Evolutionary conservation across 2,113 vertebrate species (phyloP).

Genomic region (Chaenocephalus aceratus): DNA sequence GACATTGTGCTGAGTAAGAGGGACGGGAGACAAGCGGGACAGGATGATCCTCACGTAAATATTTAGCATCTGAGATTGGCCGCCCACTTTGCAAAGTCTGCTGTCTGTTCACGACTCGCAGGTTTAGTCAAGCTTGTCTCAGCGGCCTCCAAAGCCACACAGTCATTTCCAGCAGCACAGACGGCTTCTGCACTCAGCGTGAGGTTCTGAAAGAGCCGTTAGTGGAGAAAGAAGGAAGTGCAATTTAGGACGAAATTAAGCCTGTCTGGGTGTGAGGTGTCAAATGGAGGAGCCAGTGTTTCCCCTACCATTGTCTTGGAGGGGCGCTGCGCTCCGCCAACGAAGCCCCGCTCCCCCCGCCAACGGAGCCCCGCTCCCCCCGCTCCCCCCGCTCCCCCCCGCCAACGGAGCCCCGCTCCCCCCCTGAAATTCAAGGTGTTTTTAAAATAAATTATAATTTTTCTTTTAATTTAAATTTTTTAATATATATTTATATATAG

Average conservation of each 20-base stretch:
- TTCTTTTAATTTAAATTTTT: too few relatives aligned
- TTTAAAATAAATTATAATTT: too few relatives aligned
- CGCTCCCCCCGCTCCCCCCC: too few relatives aligned
- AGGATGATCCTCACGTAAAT: conserved; percentile 44
- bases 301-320: too few relatives aligned
- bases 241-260: conserved; percentile 23
- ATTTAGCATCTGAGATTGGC: conserved; percentile 37
- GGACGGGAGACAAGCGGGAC: conserved; percentile 4
- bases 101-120: conserved; percentile 10
- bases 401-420: too few relatives aligned
- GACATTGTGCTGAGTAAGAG: conserved; percentile 10
- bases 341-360: too few relatives aligned
- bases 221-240: conserved; percentile 13
- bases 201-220: conserved; percentile 35
- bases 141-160: background rate
- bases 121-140: conserved; percentile 22
- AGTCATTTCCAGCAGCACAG: conserved; percentile 26
- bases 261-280: conserved; percentile 1
- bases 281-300: background rate
- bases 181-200: conserved; percentile 35
- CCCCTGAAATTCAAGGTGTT: too few relatives aligned
- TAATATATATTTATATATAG: too few relatives aligned
- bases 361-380: too few relatives aligned
- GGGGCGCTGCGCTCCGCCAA: too few relatives aligned
- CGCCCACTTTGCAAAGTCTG: conserved; percentile 39